Base-by-base conservation (phyloP, 2,113 vertebrate genomes). In the Engystomops pustulosus region DNA sequence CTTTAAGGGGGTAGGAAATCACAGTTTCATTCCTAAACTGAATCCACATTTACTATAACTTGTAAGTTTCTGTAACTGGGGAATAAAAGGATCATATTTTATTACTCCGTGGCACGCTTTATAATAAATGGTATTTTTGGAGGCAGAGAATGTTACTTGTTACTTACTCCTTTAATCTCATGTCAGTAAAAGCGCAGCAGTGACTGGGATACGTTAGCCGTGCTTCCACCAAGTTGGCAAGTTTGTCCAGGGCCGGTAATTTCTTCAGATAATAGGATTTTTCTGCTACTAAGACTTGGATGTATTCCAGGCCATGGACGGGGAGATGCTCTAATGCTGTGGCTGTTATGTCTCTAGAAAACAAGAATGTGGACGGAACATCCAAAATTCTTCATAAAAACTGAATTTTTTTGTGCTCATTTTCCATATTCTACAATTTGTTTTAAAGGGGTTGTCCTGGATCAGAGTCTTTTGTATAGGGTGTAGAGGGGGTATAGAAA, bases 141-240 rank as follows among this genome's bases (percentile, higher is more conserved):
- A n/a, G n/a, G n/a, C n/a, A 6, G 25, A 12, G 30, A 11, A 20
- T 6, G 15, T 23, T n/a, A 17, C 17, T 1, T 18, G 45, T 1
- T 30, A 94, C 87, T 94, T 88, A 97, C 96, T 93, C 93, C 84
- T 93, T 89, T 38, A 88, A 87, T 87, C 91, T 88, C 92, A 93
- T 91, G 8, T 93, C 93, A 87, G 90, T 89, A 88, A 98, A 98
- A 79, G 96, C 96, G 17, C 97, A 98, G 92, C 97, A 98, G 92
- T 98, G 97, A 88, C 96, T 97, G 27, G 97, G 93, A 83, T 98
- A 98, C 0, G 96, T 97, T 85, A 98, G 88, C 12, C 94, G 91
- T 6, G 96, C 96, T 75, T 94, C 93, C 86, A 93, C 89, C 86
- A 98, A 92, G 30, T 88, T 95, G 44, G 88, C 74, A 62, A 98